Evolutionary conservation across 2,113 vertebrate genomes (phyloP), one percentile per base, ranked within the genome.

Genomic region (Campylomormyrus numenius): DNA sequence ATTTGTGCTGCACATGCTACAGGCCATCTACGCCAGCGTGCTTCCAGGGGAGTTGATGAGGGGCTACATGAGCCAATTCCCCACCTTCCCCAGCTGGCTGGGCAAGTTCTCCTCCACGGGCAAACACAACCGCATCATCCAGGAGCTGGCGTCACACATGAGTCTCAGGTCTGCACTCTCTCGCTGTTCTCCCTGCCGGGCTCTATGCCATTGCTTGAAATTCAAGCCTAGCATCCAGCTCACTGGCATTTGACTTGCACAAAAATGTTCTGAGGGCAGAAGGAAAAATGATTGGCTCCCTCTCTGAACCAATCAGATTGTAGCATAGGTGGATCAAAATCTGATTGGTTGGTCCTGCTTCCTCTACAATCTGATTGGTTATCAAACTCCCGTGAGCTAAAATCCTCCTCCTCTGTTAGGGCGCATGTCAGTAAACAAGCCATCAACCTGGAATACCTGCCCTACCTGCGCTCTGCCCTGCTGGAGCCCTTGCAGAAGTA

Each of bases 1-100:
- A 21, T 21, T 2, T 2, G 19, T 90, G 50, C 62, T 66, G 5
- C 89, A 53, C 80, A 49, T 86, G 24, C 89, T 56, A 66, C 91
- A 99, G 98, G 98, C 98, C 53, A 95, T 99, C 94, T 99, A 98
- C 91, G 97, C 98, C 48, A 99, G 98, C 0, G 98, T 99, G 93
- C 94, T 99, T 85, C 98, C 98, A 0, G 98, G 98, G 3, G 98
- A 99, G 93, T 94, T 99, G 92, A 99, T 99, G 98, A 96, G 96
- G 90, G 98, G 98, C 15, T 96, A 97, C 93, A 97, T 99, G 98
- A 95, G 94, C 87, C 97, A 98, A 92, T 99, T 99, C 92, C 98
- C 98, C 0, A 93, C 93, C 46, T 99, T 99, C 89, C 98, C 98
- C 70, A 97, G 96, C 95, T 99, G 98, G 98, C 93, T 99, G 90